Evolutionary conservation across 2,888 invertebrate genomes (phyloP).

Genomic region (Oasisia sp.): DNA sequence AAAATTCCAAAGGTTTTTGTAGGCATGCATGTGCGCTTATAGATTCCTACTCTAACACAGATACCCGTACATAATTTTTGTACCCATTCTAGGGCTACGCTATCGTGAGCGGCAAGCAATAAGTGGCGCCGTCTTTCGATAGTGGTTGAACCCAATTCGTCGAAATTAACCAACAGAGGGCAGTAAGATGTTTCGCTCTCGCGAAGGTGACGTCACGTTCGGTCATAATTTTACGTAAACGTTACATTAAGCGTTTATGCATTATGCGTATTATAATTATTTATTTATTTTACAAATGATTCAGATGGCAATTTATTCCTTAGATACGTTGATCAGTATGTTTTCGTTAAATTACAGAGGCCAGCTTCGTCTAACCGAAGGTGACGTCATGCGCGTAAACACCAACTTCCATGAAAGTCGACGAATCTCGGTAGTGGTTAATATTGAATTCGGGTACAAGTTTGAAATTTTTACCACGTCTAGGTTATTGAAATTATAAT

Average conservation of each 20-base stretch:
- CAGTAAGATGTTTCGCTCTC: neutral
- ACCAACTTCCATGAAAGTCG: slow-evolving; percentile 37
- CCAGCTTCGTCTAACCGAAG: slow-evolving; percentile 39
- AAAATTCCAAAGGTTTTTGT: no score
- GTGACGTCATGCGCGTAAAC: slow-evolving; percentile 63
- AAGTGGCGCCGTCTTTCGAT: neutral
- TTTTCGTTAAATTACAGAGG: neutral
- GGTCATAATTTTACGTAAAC: neutral
- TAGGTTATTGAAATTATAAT: neutral
- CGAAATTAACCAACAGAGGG: neutral
- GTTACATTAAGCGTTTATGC: neutral
- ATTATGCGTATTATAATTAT: neutral
- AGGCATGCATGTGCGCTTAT: no score
- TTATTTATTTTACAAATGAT: neutral
- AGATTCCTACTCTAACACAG: no score
- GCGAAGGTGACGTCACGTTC: slow-evolving; percentile 6
- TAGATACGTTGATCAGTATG: neutral
- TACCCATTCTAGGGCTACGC: no score
- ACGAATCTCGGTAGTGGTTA: slow-evolving; percentile 22
- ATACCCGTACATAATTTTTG: no score
- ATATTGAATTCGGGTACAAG: neutral
- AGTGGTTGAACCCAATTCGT: neutral
- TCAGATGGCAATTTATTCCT: neutral
- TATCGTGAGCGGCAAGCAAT: neutral
- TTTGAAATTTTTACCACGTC: slow-evolving; percentile 7